A percentile compares a stretch with the other conserved stretches of the same genome.
phyloP scores from a whole-genome alignment of 2,797 vertebrate species.

The Lemur catta region DNA sequence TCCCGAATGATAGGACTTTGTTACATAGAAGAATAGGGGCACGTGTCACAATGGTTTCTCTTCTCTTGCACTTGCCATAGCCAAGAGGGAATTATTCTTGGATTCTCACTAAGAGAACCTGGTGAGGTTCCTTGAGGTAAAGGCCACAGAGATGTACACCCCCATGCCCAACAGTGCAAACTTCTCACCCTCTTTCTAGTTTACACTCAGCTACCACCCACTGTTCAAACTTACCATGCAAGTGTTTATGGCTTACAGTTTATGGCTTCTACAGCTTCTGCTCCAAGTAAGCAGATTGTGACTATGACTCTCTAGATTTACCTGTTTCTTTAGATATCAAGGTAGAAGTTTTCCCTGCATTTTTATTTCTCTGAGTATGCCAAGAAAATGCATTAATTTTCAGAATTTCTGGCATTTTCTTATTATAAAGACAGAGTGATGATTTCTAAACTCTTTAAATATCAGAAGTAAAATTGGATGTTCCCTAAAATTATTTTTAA shows the following conservation, averaged over 20 bases:
- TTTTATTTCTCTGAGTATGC: not conserved
- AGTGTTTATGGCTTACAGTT: not conserved
- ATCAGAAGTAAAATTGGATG: not conserved
- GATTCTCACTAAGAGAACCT: not conserved
- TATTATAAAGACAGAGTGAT: not conserved
- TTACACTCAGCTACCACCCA: not conserved
- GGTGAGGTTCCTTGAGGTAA: not conserved
- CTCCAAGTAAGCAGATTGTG: not conserved
- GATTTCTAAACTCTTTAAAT: not conserved
- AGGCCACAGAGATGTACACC: not conserved
- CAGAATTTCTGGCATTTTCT: not conserved
- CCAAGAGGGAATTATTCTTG: not conserved
- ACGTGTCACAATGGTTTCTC: not conserved
- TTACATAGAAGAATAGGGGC: not conserved
- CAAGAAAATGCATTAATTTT: not conserved
- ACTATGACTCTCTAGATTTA: not conserved
- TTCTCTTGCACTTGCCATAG: not conserved
- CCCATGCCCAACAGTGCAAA: rapidly evolving
- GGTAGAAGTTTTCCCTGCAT: not conserved
- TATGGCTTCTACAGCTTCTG: not conserved
- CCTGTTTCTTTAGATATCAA: not conserved
- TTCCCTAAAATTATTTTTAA: not conserved
- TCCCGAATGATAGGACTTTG: not conserved
- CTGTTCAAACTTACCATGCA: not conserved
- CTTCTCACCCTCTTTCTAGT: not conserved